These are phyloP conservation scores for Steinernema feltiae DNA, from an alignment of 1,140 invertebrate species.

Conservation along the genomic window DNA sequence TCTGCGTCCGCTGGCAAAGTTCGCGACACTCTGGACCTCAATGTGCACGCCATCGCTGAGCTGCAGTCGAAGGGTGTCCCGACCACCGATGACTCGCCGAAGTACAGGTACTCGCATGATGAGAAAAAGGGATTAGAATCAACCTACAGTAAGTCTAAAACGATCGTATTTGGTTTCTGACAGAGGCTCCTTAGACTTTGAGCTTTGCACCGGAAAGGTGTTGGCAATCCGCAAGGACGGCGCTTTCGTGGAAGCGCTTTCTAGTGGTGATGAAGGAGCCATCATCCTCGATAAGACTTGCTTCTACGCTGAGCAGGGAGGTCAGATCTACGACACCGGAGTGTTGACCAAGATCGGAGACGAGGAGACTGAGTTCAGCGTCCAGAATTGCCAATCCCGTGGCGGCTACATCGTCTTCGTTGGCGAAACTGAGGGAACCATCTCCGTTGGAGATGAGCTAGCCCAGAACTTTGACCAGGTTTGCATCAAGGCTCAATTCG, in stretches of 20 bases:
- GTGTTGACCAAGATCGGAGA: constrained; percentile 80
- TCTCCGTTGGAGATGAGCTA: constrained; percentile 80
- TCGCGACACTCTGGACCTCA: constrained; percentile 65
- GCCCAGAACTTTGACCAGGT: constrained; percentile 73
- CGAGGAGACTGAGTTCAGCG: constrained; percentile 78
- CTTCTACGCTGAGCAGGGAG: constrained; percentile 89
- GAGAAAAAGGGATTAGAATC: constrained; percentile 63
- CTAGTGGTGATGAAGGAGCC: constrained; percentile 79
- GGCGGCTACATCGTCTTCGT: constrained; percentile 92
- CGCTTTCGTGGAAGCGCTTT: constrained; percentile 77
- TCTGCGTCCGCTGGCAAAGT: constrained; percentile 43
- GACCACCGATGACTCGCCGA: constrained; percentile 79
- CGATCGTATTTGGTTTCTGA: constrained; percentile 12
- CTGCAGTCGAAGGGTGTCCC: constrained; percentile 69
- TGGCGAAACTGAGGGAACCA: constrained; percentile 67
- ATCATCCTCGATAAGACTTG: constrained; percentile 80
- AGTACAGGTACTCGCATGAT: constrained; percentile 79
- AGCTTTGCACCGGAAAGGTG: constrained; percentile 61
- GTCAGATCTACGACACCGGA: constrained; percentile 94
- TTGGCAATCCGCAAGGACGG: constrained; percentile 69
- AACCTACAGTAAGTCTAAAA: constrained; percentile 64
- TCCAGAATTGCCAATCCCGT: constrained; percentile 89
- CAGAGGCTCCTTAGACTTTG: constrained; percentile 59
- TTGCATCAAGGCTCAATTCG: background rate
- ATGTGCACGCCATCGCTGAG: constrained; percentile 89